Evolutionary conservation across 2,797 vertebrate species (phyloP).

Genomic region (Varecia variegata): DNA sequence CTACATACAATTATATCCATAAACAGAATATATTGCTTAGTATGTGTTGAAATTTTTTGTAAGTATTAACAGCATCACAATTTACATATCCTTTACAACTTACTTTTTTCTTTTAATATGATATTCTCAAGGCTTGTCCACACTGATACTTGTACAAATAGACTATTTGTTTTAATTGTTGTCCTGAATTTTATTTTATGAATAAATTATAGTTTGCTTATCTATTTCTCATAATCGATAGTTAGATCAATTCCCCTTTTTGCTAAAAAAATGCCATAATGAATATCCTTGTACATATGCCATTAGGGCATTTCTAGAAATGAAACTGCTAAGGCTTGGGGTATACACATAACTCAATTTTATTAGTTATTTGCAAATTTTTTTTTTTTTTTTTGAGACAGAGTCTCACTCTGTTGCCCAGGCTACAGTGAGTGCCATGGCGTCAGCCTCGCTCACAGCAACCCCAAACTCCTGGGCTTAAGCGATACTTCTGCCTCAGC

Average conservation of each 20-base stretch:
- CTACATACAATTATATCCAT: not conserved
- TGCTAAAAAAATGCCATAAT: not conserved
- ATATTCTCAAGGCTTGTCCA: not conserved
- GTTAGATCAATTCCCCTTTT: not conserved
- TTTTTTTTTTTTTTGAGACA: no score
- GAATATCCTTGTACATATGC: not conserved
- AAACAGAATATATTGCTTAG: not conserved
- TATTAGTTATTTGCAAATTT: not conserved
- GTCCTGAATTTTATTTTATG: not conserved
- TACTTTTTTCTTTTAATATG: not conserved
- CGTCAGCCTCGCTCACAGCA: no score
- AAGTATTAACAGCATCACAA: not conserved
- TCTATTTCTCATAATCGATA: not conserved
- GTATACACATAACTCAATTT: not conserved
- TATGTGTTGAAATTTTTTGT: not conserved
- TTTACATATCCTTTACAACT: not conserved
- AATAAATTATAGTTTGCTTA: not conserved
- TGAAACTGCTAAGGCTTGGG: not conserved
- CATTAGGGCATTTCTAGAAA: not conserved
- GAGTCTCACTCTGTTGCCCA: no score
- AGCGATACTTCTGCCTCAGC: no score
- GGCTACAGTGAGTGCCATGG: no score
- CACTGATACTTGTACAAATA: not conserved
- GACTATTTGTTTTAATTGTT: not conserved
- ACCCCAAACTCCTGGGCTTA: no score